phyloP scores from a whole-genome alignment of 23 tunicate genomes.

The Styela clava region DNA sequence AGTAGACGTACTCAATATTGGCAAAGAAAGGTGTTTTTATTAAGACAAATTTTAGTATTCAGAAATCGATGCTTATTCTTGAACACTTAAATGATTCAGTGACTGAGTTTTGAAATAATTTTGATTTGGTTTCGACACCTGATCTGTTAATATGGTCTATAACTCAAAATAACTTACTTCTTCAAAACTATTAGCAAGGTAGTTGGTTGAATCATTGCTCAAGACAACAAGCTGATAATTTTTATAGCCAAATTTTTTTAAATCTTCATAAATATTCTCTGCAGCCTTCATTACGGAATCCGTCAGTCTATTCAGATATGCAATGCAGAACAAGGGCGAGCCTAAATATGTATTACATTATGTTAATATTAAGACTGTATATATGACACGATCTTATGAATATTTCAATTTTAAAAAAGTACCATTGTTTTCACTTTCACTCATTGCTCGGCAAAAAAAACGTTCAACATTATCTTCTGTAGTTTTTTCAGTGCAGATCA shows the following conservation, averaged over 20 bases:
- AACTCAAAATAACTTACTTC: background rate
- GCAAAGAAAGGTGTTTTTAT: too few species aligned
- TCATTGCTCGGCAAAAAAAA: conserved; percentile 42
- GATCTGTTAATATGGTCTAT: too few species aligned
- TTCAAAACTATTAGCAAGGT: background rate
- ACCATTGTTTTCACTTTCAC: background rate
- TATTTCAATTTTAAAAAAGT: too few species aligned
- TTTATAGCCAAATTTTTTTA: background rate
- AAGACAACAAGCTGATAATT: background rate
- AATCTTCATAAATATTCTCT: background rate
- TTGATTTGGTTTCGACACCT: too few species aligned
- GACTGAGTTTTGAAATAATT: too few species aligned
- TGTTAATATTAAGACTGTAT: too few species aligned
- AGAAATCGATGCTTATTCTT: too few species aligned
- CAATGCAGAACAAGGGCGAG: background rate
- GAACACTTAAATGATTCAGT: too few species aligned
- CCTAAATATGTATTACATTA: too few species aligned
- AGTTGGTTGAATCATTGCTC: background rate
- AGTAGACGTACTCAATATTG: too few species aligned
- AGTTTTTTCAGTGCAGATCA: conserved; percentile 44
- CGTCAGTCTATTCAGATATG: background rate
- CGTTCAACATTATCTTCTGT: conserved; percentile 44
- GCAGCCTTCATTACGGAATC: background rate
- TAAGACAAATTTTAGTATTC: too few species aligned
- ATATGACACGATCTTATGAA: too few species aligned